Base-by-base conservation (phyloP, 1,140 invertebrate genomes). In the Drosophila pseudoananassae region DNA sequence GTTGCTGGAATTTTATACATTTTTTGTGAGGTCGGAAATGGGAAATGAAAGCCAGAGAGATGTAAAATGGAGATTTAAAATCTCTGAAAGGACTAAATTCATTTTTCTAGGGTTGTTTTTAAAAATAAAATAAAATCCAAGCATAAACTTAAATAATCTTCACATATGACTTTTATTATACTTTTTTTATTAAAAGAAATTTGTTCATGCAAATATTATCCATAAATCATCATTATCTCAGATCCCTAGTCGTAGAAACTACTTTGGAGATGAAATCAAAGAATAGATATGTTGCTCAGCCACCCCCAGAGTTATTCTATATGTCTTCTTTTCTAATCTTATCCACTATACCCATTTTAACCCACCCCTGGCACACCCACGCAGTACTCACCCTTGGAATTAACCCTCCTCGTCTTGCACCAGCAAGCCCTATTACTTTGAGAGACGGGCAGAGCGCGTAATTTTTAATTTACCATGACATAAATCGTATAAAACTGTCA, bases 401-500 rank as follows among this genome's bases (percentile, higher is more conserved):
- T 55, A 69, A 60, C 55, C 57, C 61, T 56, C 66, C 52, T 7
- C 12, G 17, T 4, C 0, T 3, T 3, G 9, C 10, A 4, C 10
- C 38, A 10, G 40, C 14, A 20, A 45, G 38, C 33, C 45, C 73
- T 46, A 40, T 23, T 46, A 38, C 38, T 70, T 57, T 63, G 47
- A 36, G 55, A 14, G 50, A 55, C 40, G 60, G 66, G 65, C 49
- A 58, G 83, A 59, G 73, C 76, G 79, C 83, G 83, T 87, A 88
- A 76, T 87, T 87, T 87, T 87, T 88, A 87, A 87, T 87, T 87
- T 79, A 76, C 78, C 83, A 79, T 87, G 83, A 83, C 83, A 87
- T 87, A 87, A 87, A 87, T 87, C 83, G 83, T 88, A 87, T 87
- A 87, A 87, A 87, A 88, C 83, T 87, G 83, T 87, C 78, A 87